Evolutionary conservation across 2,113 vertebrate genomes (phyloP).

Genomic region (Cromileptes altivelis): DNA sequence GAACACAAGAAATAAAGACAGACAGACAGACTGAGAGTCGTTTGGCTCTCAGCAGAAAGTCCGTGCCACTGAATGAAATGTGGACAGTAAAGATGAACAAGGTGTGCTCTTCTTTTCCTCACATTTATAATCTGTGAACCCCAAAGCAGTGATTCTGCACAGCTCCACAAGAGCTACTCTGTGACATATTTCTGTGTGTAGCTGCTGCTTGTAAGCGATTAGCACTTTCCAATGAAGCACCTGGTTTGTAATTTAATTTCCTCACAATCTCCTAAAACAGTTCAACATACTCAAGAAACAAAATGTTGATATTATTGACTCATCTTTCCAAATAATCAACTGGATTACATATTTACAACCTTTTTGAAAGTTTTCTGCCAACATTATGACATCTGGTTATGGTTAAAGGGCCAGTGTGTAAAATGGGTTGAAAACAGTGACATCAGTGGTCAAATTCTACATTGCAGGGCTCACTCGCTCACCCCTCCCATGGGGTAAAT

Average conservation of each 20-base stretch:
- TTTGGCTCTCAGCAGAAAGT: conserved; percentile 22
- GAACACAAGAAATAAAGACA: conserved; percentile 45
- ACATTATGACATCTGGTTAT: neutral
- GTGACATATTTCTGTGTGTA: conserved; percentile 24
- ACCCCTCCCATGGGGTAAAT: too few relatives aligned
- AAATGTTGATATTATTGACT: neutral
- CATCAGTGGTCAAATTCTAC: too few relatives aligned
- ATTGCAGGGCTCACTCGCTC: too few relatives aligned
- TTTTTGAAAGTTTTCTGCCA: neutral
- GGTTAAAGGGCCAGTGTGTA: too few relatives aligned
- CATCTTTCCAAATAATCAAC: neutral
- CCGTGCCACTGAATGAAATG: conserved; percentile 18
- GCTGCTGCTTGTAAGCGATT: conserved; percentile 4
- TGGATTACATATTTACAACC: neutral
- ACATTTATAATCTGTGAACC: neutral
- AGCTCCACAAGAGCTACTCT: neutral
- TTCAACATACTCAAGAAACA: neutral
- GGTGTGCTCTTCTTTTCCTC: conserved; percentile 38
- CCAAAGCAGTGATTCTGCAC: conserved; percentile 3
- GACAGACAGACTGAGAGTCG: conserved; percentile 34
- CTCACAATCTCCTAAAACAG: neutral
- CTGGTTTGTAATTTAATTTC: neutral
- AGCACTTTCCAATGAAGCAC: neutral
- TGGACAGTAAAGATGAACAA: conserved; percentile 56
- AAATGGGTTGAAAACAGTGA: too few relatives aligned